Evolutionary conservation across 2,888 invertebrate species (phyloP).

Genomic region (Cheilosia vulpina): DNA sequence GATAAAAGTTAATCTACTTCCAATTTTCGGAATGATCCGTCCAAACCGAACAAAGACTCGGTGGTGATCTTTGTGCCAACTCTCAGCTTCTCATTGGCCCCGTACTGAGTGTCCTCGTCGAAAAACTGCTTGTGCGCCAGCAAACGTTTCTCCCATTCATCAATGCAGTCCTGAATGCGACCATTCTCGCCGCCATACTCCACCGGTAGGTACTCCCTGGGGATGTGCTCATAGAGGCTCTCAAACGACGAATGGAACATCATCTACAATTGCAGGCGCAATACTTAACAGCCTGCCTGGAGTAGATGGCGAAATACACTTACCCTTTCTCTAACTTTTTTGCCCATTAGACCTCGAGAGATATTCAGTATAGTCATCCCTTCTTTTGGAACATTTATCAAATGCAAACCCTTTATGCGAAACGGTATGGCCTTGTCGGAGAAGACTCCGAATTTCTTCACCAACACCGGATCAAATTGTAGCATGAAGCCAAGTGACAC

Average conservation of each 20-base stretch:
- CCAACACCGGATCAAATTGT: constrained; percentile 84
- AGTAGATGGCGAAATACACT: constrained; percentile 76
- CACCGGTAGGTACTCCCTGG: constrained; percentile 85
- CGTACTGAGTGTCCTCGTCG: constrained; percentile 78
- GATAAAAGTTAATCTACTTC: constrained; percentile 78
- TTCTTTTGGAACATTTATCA: constrained; percentile 84
- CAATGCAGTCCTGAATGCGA: constrained; percentile 81
- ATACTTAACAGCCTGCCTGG: background rate
- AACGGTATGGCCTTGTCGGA: constrained; percentile 86
- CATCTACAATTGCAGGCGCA: constrained; percentile 82
- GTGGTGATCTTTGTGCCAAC: constrained; percentile 76
- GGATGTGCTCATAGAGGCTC: constrained; percentile 83
- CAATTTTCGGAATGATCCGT: constrained; percentile 80
- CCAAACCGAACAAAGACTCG: constrained; percentile 79
- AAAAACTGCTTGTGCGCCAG: constrained; percentile 76
- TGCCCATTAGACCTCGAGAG: constrained; percentile 85
- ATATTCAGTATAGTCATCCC: constrained; percentile 84
- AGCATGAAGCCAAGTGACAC: constrained; percentile 84
- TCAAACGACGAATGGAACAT: constrained; percentile 83
- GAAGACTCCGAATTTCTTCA: constrained; percentile 85
- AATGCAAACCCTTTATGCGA: constrained; percentile 85
- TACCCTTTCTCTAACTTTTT: constrained; percentile 86
- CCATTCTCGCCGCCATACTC: constrained; percentile 88
- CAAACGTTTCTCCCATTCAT: constrained; percentile 76
- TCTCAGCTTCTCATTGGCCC: constrained; percentile 78